Base-by-base conservation (phyloP, 1,140 invertebrate genomes). In the Pseudomyrmex pallidus region DNA sequence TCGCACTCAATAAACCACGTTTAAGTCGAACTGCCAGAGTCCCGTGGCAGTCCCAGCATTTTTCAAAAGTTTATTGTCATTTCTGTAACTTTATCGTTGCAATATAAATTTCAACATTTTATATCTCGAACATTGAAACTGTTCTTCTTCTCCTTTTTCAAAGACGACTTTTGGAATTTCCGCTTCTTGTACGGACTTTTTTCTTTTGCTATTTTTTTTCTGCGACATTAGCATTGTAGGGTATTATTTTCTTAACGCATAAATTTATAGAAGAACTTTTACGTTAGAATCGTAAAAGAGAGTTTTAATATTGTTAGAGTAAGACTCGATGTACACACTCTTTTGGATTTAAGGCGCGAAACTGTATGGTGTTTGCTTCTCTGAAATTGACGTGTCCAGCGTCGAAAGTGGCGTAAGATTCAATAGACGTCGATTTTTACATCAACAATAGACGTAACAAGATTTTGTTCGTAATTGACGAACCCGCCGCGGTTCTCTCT, bases 61-160 rank as follows among this genome's bases (percentile, higher is more conserved):
- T 63, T 59, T 74, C 56, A 17, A 7, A 77, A 35, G 35, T 20
- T 87, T 87, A 87, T 87, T 87, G 86, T 87, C 86, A 76, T 66
- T 80, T 87, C 52, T 13, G 83, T 87, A 86, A 50, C 12, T 80
- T 72, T 80, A 73, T 76, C 61, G 15, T 59, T 22, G 20, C 44
- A 48, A 48, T 54, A 7, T 46, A 48, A 66, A 59, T n/a, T 74
- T 68, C 22, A 77, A 57, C 35, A 57, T 10, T 78, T 72, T 50
- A 15, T 72, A 48, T 15, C 5, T 35, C 2, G 61, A 59, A 80
- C 70, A 59, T 61, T 48, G 15, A 15, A 59, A 57, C 35, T 50
- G 20, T 59, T 35, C 35, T 35, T 35, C 4, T 35, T 35, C 35
- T 35, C 7, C 35, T 35, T 35, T 35, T 7, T 25, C 15, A 0